Percentiles rank a stretch among this genome's conserved stretches.
Conservation (phyloP, 2,797 vertebrate species). For the Oryzias sinensis region DNA sequence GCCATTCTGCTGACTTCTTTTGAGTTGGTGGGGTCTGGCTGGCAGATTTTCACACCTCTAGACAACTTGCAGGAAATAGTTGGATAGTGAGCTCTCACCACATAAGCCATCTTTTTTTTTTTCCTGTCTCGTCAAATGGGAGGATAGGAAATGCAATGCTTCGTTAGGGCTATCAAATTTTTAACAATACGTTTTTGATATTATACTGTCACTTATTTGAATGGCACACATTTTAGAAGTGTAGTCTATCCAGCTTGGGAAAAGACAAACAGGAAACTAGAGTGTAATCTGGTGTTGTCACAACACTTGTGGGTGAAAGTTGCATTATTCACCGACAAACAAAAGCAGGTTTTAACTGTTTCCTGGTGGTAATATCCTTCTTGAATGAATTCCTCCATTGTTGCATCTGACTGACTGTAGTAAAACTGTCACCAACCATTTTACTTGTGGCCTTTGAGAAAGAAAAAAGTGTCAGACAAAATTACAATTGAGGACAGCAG, state of each 20-base stretch:
- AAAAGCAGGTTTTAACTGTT: slow-evolving; percentile 24
- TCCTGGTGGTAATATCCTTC: neutral
- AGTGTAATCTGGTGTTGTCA: slow-evolving; percentile 50
- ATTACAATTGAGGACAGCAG: slow-evolving; percentile 33
- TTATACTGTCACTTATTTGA: too few relatives aligned
- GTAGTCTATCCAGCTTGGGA: slow-evolving; percentile 24
- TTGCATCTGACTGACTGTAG: slow-evolving; percentile 32
- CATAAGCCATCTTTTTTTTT: slow-evolving; percentile 8
- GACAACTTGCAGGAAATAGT: slow-evolving; percentile 4
- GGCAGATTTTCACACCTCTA: slow-evolving; percentile 32
- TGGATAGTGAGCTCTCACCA: slow-evolving; percentile 13
- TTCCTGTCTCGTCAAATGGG: slow-evolving; percentile 6
- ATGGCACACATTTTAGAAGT: slow-evolving; percentile 45
- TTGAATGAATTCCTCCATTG: slow-evolving; percentile 20
- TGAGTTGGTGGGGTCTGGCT: slow-evolving; percentile 17
- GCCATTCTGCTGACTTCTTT: slow-evolving; percentile 35
- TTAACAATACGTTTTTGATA: slow-evolving; percentile 12
- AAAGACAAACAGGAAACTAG: slow-evolving; percentile 26
- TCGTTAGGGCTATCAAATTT: slow-evolving; percentile 37
- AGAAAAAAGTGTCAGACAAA: slow-evolving; percentile 53
- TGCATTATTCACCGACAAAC: slow-evolving; percentile 10
- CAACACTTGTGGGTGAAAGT: slow-evolving; percentile 26
- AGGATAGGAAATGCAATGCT: slow-evolving; percentile 9
- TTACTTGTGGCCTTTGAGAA: slow-evolving; percentile 66
- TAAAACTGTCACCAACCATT: slow-evolving; percentile 39